Evolutionary conservation across 64 coral and sea anemone species (phyloP).

Genomic region (Trachythela sp.): DNA sequence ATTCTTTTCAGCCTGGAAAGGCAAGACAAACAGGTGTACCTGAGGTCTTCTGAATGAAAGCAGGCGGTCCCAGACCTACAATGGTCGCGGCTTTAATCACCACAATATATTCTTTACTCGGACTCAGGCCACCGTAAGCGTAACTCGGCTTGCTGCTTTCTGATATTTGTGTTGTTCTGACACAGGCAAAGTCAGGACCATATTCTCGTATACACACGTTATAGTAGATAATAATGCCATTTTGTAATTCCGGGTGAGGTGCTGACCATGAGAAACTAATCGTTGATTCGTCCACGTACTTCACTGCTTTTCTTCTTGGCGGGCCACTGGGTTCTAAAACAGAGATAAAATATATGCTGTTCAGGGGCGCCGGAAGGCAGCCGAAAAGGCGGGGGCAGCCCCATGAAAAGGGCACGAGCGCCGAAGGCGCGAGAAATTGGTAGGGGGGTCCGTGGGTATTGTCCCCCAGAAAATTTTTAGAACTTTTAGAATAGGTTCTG

Average conservation of each 20-base stretch:
- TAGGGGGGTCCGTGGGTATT: no score
- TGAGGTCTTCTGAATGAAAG: neutral
- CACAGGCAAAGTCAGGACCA: neutral
- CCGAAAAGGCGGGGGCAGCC: no score
- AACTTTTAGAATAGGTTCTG: no score
- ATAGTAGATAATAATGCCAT: neutral
- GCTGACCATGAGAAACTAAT: neutral
- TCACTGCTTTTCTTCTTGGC: neutral
- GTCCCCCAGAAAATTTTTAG: no score
- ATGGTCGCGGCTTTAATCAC: neutral
- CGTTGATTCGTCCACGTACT: neutral
- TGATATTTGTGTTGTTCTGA: neutral
- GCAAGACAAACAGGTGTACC: neutral
- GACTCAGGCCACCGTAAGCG: neutral
- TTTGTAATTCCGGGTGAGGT: neutral
- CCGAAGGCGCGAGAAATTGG: no score
- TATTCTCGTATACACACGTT: neutral
- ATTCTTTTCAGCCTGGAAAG: no score
- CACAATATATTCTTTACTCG: neutral
- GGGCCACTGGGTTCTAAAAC: neutral
- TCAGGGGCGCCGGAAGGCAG: no score
- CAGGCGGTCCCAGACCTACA: neutral
- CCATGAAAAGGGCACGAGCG: no score
- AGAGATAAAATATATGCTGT: neutral
- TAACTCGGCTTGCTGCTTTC: neutral